Evolutionary conservation across 2,888 invertebrate species (phyloP), one percentile per base, ranked within the genome.

Genomic region (Diogma glabrata): DNA sequence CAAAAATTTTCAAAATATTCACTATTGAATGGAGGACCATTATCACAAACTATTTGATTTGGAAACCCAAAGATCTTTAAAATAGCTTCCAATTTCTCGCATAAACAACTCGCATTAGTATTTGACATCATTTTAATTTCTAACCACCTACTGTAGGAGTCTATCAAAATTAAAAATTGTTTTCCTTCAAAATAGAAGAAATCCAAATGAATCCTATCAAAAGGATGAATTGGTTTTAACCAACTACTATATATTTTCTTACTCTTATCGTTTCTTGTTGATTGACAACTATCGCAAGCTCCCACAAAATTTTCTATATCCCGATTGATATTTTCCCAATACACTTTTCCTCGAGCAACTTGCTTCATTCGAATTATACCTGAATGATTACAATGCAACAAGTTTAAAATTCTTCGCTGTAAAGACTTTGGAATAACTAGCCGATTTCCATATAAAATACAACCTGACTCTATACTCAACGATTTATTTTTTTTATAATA

Each of bases 121-220:
- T 6, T 12, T 43, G 49, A 49, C 51, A 55, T 53, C 20, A 36
- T 4, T 4, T 20, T 24, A 2, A 53, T 19, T 16, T 52, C 51
- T 12, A 53, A 22, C 38, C 50, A 52, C 50, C 52, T 55, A 9
- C 50, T 47, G 47, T 36, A 52, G 28, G 33, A 45, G 45, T 53
- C 51, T 17, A 53, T 26, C n/a, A 50, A 12, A 12, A 54, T 30
- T 12, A 51, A 50, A 45, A 48, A 54, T 3, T 24, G 3, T 16
- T 47, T 8, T 4, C 38, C 43, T 26, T 19, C 12, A 47, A 52
- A 50, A 45, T 53, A 24, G 16, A 33, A 33, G 30, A 50, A 54
- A 52, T 50, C 50, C 16, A 54, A 12, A 50, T 54, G 52, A 1
- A 53, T 22, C 14, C 48, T 47, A 46, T 43, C 47, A 26, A 53